Conservation (phyloP, 2,113 vertebrate genomes). For the Corvus hawaiiensis region DNA sequence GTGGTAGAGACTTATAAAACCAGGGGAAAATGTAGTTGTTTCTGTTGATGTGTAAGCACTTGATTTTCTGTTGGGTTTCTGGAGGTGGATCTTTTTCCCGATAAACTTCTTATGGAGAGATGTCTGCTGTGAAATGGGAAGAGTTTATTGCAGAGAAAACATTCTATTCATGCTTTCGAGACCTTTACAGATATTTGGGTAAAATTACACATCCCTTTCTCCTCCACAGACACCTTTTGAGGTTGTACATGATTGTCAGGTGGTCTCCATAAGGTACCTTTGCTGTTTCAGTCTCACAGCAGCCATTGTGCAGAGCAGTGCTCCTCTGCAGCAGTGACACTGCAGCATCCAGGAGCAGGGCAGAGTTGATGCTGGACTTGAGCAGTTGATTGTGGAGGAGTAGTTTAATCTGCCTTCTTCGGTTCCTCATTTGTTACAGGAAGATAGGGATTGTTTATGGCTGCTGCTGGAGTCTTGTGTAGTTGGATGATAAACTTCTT, state of each 20-base stretch:
- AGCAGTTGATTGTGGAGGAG: neutral
- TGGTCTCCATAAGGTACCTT: neutral
- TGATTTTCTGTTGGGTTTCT: neutral
- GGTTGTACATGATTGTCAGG: neutral
- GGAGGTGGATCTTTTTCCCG: neutral
- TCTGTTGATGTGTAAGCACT: neutral
- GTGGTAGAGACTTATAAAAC: neutral
- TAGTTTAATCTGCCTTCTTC: neutral
- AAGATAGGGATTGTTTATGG: neutral
- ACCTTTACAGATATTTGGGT: neutral
- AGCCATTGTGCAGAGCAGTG: neutral
- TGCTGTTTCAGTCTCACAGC: neutral
- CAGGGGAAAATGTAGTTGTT: neutral
- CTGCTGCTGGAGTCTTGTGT: neutral
- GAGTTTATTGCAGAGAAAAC: neutral
- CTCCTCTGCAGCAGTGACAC: neutral
- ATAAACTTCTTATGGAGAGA: neutral
- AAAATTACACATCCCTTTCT: neutral
- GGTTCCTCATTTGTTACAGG: neutral
- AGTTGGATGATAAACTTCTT: neutral
- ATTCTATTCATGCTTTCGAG: neutral
- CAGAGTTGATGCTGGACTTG: accelerated
- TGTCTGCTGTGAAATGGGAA: neutral
- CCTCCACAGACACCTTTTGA: neutral
- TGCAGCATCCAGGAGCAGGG: neutral